Percentiles rank a stretch among this genome's conserved stretches.
Evolutionary conservation across 1,140 invertebrate species (phyloP).

Genomic region (Piezodorus guildinii): DNA sequence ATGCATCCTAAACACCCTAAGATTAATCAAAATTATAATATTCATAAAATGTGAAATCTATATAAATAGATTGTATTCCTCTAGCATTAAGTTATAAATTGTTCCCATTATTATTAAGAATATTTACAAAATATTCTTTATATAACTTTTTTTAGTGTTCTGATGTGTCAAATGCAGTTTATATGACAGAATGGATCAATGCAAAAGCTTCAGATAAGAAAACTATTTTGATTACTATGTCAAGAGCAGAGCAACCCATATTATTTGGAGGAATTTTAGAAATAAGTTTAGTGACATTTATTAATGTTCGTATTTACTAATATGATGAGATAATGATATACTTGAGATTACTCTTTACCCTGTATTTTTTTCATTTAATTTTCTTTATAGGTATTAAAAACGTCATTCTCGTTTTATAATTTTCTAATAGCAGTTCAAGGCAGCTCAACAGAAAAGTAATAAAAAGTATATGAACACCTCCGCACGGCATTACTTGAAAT

Average conservation of each 20-base stretch:
- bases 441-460: neutral
- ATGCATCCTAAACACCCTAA: too few species aligned
- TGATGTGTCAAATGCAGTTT: neutral
- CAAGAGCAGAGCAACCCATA: neutral
- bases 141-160: neutral
- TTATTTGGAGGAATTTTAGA: neutral
- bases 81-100: too few species aligned
- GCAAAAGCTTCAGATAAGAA: neutral
- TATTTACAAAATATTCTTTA: too few species aligned
- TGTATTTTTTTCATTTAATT: neutral
- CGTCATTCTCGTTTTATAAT: neutral
- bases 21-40: too few species aligned
- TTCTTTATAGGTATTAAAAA: neutral
- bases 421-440: neutral
- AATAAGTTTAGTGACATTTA: neutral
- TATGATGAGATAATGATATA: neutral
- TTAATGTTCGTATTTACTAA: neutral
- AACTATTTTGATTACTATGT: neutral
- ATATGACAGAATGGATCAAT: neutral
- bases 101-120: too few species aligned
- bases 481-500: too few species aligned
- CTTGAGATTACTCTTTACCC: neutral
- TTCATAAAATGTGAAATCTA: too few species aligned
- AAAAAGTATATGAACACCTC: too few species aligned
- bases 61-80: too few species aligned